Percentiles rank a stretch among this genome's conserved stretches.
These are phyloP conservation scores for Sepioteuthis lessoniana DNA, from an alignment of 2,888 invertebrate genomes.

Conservation along the genomic window DNA sequence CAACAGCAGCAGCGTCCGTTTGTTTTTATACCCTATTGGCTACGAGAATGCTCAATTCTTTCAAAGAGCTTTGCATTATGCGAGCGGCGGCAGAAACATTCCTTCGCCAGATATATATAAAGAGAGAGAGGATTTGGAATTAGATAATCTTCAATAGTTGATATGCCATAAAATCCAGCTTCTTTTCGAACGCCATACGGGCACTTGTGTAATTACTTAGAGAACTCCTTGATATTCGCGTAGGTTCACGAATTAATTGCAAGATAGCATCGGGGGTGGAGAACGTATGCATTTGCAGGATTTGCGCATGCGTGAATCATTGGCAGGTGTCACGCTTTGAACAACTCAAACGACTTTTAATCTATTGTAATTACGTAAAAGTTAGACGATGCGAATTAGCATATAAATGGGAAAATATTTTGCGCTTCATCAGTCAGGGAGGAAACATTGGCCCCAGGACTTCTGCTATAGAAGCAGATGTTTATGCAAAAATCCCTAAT, in stretches of 20 bases:
- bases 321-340: background rate
- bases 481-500: background rate
- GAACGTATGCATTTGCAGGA: background rate
- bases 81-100: too few relatives aligned
- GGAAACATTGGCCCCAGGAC: background rate
- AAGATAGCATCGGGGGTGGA: background rate
- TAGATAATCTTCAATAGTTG: too few relatives aligned
- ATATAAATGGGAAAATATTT: conserved; percentile 10
- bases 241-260: background rate
- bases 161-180: too few relatives aligned
- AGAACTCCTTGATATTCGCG: background rate
- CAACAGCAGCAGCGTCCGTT: too few relatives aligned
- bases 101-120: too few relatives aligned
- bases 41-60: too few relatives aligned
- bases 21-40: too few relatives aligned
- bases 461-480: background rate
- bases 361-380: background rate
- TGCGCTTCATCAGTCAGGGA: background rate
- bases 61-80: too few relatives aligned
- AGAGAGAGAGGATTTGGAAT: too few relatives aligned
- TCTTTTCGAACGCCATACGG: too few relatives aligned
- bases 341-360: conserved; percentile 1
- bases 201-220: too few relatives aligned
- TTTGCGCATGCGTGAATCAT: background rate
- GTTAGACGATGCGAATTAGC: background rate